Conservation (phyloP, 92 coral and sea anemone species). For the Porites divaricata region DNA sequence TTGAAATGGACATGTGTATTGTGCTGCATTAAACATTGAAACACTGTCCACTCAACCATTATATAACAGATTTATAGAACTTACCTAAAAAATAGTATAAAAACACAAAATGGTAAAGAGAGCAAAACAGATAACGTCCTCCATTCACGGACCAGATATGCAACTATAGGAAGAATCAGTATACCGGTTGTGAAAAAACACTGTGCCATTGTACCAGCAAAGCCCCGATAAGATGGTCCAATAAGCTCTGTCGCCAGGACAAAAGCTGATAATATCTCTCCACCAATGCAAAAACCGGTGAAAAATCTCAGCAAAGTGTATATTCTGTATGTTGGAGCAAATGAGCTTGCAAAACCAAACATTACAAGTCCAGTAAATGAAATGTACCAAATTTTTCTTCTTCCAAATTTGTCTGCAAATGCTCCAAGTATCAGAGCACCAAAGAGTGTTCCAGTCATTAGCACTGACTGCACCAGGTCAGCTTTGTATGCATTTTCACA, state of each 20-base stretch:
- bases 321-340: conserved; percentile 82
- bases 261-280: conserved; percentile 91
- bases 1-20: too few species aligned
- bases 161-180: conserved; percentile 81
- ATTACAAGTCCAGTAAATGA: conserved; percentile 81
- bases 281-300: conserved; percentile 94
- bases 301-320: conserved; percentile 76
- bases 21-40: too few species aligned
- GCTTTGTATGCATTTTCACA: conserved; percentile 95
- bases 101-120: conserved; percentile 90
- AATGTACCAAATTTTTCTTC: conserved; percentile 91
- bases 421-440: conserved; percentile 93
- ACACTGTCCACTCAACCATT: too few species aligned
- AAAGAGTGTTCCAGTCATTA: conserved; percentile 87
- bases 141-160: conserved; percentile 91
- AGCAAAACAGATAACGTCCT: conserved; percentile 88
- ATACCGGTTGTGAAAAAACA: conserved; percentile 96
- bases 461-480: conserved; percentile 85
- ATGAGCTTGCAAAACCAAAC: conserved; percentile 92
- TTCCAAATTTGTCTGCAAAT: conserved; percentile 89
- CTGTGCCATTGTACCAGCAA: conserved; percentile 91
- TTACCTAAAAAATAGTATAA: conserved; percentile 93
- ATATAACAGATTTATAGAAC: conserved; percentile 8
- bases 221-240: conserved; percentile 96
- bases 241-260: conserved; percentile 94